These are phyloP conservation scores for Xiphydria camelus DNA, from an alignment of 2,888 invertebrate genomes.

Conservation along the genomic window DNA sequence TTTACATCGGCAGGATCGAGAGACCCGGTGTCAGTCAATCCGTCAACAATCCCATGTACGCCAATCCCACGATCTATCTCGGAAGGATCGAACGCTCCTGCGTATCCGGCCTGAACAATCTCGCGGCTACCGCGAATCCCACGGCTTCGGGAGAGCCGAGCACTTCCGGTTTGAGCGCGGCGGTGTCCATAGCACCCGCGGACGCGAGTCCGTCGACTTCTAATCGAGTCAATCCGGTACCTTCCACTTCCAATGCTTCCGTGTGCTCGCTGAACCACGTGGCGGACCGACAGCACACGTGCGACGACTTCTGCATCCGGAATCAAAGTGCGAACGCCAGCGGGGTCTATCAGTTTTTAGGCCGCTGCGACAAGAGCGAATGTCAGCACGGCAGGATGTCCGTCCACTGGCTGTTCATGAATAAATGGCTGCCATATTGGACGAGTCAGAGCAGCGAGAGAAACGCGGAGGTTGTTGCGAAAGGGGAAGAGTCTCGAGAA, in stretches of 20 bases:
- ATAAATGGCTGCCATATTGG: constrained; percentile 70
- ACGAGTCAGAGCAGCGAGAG: constrained; percentile 48
- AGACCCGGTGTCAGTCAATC: constrained; percentile 32
- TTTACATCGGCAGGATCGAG: constrained; percentile 43
- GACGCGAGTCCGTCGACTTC: constrained; percentile 29
- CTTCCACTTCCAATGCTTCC: constrained; percentile 38
- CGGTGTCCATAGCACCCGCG: constrained; percentile 12
- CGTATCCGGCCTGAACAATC: constrained; percentile 29
- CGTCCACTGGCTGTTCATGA: constrained; percentile 69
- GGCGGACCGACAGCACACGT: constrained; percentile 59
- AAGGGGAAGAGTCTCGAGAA: constrained; percentile 39
- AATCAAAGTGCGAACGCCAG: constrained; percentile 53
- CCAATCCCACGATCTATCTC: constrained; percentile 43
- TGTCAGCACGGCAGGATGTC: constrained; percentile 61
- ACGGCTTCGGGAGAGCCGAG: constrained; percentile 8
- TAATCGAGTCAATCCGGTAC: constrained; percentile 24
- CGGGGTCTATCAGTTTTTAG: constrained; percentile 41
- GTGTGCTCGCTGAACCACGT: constrained; percentile 58
- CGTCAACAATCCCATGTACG: constrained; percentile 50
- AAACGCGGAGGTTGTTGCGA: constrained; percentile 26
- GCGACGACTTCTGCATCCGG: constrained; percentile 58
- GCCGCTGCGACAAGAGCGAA: constrained; percentile 44
- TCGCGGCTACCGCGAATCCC: constrained; percentile 15
- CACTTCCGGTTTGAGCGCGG: neutral
- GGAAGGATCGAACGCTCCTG: constrained; percentile 42